phyloP scores from a whole-genome alignment of 2,888 invertebrate genomes.

The Polietes domitor region DNA sequence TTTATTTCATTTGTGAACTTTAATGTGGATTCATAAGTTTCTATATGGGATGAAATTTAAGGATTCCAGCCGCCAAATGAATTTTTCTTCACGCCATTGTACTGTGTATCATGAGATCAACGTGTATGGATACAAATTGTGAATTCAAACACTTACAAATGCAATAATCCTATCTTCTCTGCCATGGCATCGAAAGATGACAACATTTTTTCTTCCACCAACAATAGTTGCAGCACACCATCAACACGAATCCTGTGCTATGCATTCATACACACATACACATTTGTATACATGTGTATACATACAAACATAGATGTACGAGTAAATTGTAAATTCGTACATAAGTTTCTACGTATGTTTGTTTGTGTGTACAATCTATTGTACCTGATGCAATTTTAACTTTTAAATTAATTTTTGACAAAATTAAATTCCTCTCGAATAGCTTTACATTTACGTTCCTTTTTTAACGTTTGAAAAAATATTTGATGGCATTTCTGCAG shows the following conservation, averaged over 20 bases:
- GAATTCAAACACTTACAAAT: slow-evolving; percentile 35
- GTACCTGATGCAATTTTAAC: slow-evolving; percentile 58
- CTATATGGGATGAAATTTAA: no score
- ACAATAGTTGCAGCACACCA: background rate
- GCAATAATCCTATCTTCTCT: slow-evolving; percentile 59
- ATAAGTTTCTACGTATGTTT: background rate
- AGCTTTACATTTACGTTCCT: slow-evolving; percentile 17
- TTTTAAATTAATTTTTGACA: slow-evolving; percentile 61
- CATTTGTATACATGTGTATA: background rate
- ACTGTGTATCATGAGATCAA: background rate
- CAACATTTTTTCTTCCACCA: background rate
- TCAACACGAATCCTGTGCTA: slow-evolving; percentile 25
- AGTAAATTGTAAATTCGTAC: slow-evolving; percentile 6
- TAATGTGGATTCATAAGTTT: no score
- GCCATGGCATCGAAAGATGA: slow-evolving; percentile 11
- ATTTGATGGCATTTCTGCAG: background rate
- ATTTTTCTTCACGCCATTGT: background rate
- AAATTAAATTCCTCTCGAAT: slow-evolving; percentile 49
- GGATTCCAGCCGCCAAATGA: no score
- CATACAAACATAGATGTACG: no score
- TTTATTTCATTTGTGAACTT: no score
- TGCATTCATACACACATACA: background rate
- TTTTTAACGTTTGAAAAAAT: background rate
- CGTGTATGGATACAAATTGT: background rate
- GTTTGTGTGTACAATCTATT: background rate